These are phyloP conservation scores for Ryuthela nishihirai DNA, from an alignment of 2,888 invertebrate species.

Conservation along the genomic window DNA sequence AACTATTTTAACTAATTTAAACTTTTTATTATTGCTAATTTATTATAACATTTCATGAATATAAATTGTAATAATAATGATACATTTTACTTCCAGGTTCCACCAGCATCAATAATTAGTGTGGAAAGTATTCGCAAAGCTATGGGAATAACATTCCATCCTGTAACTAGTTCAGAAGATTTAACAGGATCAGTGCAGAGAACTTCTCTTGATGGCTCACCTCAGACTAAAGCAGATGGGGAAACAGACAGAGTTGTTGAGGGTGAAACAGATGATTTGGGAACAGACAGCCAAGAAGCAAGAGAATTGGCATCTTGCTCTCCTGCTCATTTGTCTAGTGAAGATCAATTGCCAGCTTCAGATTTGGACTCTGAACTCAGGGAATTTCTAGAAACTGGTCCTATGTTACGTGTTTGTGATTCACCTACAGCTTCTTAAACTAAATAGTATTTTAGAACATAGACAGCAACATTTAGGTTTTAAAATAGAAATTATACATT, in stretches of 20 bases:
- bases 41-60: no score
- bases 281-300: background rate
- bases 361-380: conserved; percentile 33
- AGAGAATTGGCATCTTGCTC: conserved; percentile 4
- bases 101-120: conserved; percentile 66
- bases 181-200: background rate
- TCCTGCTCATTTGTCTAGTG: conserved; percentile 9
- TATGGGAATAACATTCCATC: conserved; percentile 43
- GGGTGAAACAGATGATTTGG: background rate
- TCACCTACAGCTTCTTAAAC: conserved; percentile 17
- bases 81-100: conserved; percentile 52
- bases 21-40: no score
- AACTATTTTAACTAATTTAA: no score
- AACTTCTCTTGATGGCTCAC: background rate
- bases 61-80: no score
- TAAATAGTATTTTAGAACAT: no score
- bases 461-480: no score
- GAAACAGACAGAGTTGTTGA: background rate
- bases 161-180: conserved; percentile 1
- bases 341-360: conserved; percentile 3
- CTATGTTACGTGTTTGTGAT: conserved; percentile 20
- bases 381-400: conserved; percentile 25
- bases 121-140: conserved; percentile 61
- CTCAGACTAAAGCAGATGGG: background rate
- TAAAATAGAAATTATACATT: no score